Conservation (phyloP, 2,113 vertebrate genomes). For the Glareola pratincola region DNA sequence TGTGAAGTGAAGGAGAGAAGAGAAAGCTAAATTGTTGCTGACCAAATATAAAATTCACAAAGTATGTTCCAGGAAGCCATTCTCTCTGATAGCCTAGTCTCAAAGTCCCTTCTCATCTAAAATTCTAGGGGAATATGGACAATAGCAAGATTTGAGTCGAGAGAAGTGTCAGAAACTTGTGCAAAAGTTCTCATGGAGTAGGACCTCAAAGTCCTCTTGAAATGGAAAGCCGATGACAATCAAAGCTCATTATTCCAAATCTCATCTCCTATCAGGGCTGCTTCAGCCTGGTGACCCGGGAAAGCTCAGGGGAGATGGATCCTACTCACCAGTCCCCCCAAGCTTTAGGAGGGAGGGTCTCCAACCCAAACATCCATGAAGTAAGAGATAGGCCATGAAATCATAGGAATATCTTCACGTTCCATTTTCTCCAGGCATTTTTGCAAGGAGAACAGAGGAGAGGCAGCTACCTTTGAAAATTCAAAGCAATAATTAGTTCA, state of each 20-base stretch:
- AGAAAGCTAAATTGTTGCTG: neutral
- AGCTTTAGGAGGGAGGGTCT: neutral
- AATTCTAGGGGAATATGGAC: neutral
- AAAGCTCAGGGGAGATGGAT: neutral
- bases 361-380: neutral
- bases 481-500: neutral
- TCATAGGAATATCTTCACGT: neutral
- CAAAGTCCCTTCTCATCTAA: neutral
- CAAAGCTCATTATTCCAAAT: neutral
- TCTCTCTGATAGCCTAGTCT: neutral
- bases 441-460: neutral
- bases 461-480: neutral
- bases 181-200: neutral
- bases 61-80: neutral
- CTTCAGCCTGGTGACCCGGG: neutral
- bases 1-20: neutral
- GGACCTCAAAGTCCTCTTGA: neutral
- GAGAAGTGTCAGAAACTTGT: neutral
- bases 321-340: neutral
- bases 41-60: neutral
- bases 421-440: neutral
- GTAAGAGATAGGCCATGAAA: neutral
- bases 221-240: neutral
- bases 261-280: neutral
- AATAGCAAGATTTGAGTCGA: neutral